phyloP scores from a whole-genome alignment of 1,140 invertebrate genomes.

The Mylabris phalerata region DNA sequence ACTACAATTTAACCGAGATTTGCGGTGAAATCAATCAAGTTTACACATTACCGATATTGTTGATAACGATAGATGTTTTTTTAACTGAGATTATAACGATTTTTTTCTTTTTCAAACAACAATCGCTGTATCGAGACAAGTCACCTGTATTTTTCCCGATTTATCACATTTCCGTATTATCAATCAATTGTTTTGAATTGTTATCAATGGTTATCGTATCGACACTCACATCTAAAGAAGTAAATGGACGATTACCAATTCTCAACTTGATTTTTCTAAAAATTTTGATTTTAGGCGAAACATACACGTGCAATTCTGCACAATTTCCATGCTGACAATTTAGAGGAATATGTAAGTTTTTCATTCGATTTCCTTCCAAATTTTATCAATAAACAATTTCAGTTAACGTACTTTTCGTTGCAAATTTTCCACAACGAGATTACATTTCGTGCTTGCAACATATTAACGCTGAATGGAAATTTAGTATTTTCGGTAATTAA shows the following conservation, averaged over 20 bases:
- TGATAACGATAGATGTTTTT: constrained; percentile 1
- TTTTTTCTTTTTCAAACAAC: not conserved
- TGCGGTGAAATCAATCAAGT: not conserved
- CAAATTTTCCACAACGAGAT: constrained; percentile 1
- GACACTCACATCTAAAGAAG: not conserved
- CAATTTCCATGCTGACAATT: not conserved
- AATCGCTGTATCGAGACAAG: not conserved
- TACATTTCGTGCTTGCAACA: not conserved
- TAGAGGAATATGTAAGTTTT: constrained; percentile 1
- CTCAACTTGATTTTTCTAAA: not conserved
- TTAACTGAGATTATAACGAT: not conserved
- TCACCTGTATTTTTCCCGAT: not conserved
- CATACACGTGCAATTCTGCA: constrained; percentile 2
- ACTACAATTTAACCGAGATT: not conserved
- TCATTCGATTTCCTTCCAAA: not conserved
- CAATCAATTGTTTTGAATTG: not conserved
- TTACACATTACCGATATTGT: not conserved
- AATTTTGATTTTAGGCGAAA: constrained; percentile 2
- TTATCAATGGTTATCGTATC: not conserved
- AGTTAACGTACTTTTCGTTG: constrained; percentile 4
- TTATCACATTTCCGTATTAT: not conserved
- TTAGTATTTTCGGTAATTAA: constrained; percentile 5
- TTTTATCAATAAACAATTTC: not conserved
- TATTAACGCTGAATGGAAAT: constrained; percentile 3
- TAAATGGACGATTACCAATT: not conserved